Evolutionary conservation across 1,140 invertebrate species (phyloP).

Genomic region (Trichogramma pretiosum): DNA sequence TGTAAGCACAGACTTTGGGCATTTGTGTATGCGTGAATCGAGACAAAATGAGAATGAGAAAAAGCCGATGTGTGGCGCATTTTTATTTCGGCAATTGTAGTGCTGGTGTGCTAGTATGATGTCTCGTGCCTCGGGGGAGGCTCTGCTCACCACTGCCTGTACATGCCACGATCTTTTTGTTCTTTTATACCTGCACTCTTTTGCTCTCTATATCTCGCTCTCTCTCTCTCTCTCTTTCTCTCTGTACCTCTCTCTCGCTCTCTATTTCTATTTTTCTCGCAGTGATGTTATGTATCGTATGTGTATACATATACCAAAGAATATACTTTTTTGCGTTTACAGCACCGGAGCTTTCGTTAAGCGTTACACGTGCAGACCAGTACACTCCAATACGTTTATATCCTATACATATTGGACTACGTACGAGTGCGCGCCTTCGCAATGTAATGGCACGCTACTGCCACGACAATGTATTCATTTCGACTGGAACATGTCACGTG

Average conservation of each 20-base stretch:
- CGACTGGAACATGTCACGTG: conserved; percentile 10
- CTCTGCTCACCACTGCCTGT: conserved; percentile 31
- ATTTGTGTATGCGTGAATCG: no score
- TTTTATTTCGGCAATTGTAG: conserved; percentile 39
- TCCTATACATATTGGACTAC: no score
- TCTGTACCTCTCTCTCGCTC: neutral
- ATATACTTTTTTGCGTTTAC: no score
- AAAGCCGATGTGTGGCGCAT: conserved; percentile 20
- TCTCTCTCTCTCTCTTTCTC: neutral
- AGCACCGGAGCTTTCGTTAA: no score
- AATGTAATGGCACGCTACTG: conserved; percentile 11
- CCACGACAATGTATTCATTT: conserved; percentile 18
- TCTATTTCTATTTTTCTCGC: no score
- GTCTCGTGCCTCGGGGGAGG: conserved; percentile 17
- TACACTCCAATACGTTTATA: no score
- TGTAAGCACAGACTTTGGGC: no score
- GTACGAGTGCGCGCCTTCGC: no score
- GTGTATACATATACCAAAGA: no score
- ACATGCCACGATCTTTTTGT: conserved; percentile 17
- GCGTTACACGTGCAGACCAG: no score
- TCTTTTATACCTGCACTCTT: neutral
- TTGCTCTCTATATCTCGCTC: conserved; percentile 15
- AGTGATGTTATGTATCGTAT: no score
- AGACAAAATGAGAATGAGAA: neutral
- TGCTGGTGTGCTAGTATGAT: no score